These are phyloP conservation scores for Tetramorium alpestre DNA, from an alignment of 1,140 invertebrate species.

Conservation along the genomic window DNA sequence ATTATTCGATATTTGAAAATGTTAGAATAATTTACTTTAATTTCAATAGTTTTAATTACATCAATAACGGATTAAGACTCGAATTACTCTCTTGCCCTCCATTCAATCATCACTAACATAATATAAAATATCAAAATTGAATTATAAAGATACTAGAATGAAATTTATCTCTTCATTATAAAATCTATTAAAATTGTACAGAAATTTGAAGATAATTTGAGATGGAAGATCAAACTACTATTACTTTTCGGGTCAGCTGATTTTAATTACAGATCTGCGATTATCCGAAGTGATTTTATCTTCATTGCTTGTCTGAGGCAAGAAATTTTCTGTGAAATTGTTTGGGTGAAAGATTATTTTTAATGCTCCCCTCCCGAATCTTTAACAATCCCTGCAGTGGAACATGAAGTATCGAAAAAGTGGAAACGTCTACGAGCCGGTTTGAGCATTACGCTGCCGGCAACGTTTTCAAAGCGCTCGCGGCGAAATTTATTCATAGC, in stretches of 20 bases:
- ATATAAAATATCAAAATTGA: not conserved
- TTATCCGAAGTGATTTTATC: not conserved
- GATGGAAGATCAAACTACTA: not conserved
- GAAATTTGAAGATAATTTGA: not conserved
- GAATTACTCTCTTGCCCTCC: not conserved
- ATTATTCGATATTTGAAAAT: not conserved
- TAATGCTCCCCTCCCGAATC: not conserved
- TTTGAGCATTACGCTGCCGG: not conserved
- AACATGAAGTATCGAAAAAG: not conserved
- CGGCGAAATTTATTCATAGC: slow-evolving; percentile 72
- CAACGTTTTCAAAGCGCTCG: slow-evolving; percentile 34
- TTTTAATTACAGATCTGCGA: not conserved
- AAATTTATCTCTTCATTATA: not conserved
- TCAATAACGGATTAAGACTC: not conserved
- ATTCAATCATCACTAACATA: not conserved
- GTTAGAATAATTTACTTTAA: not conserved
- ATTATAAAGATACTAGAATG: not conserved
- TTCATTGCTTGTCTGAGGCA: not conserved
- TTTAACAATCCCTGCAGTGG: not conserved
- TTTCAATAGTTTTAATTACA: not conserved
- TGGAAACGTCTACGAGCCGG: slow-evolving; percentile 1
- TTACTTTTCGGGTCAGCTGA: not conserved
- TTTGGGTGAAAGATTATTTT: slow-evolving; percentile 10
- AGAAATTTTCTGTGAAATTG: not conserved
- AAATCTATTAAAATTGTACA: not conserved